A percentile compares a stretch with the other conserved stretches of the same genome.
Evolutionary conservation across 2,888 invertebrate species (phyloP).

Genomic region (Mylabris sibirica): DNA sequence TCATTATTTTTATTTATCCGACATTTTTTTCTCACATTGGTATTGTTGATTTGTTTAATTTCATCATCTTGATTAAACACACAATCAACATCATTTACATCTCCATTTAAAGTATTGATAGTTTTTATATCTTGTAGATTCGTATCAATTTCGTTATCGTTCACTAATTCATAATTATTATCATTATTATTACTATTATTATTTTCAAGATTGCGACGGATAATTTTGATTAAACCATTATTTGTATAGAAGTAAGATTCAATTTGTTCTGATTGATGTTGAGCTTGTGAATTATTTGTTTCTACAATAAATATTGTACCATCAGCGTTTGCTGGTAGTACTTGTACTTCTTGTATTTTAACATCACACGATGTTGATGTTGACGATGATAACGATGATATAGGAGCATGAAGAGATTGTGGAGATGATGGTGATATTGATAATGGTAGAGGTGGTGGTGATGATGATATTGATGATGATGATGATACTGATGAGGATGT

Average conservation of each 20-base stretch:
- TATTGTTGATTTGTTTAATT: slow-evolving; percentile 1
- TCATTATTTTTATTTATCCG: slow-evolving; percentile 17
- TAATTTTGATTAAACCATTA: slow-evolving; percentile 47
- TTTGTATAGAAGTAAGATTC: slow-evolving; percentile 55
- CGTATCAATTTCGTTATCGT: neutral
- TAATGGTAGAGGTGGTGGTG: slow-evolving; percentile 22
- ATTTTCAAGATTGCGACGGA: slow-evolving; percentile 20
- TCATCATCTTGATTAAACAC: slow-evolving; percentile 13
- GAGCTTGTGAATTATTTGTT: slow-evolving; percentile 48
- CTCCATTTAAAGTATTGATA: neutral
- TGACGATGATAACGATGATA: slow-evolving; percentile 28
- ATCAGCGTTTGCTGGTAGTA: slow-evolving; percentile 55
- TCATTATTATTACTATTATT: slow-evolving; percentile 15
- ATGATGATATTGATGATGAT: slow-evolving; percentile 20
- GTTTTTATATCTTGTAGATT: neutral
- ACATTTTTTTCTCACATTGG: neutral
- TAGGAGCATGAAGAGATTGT: neutral
- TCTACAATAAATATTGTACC: slow-evolving; percentile 56
- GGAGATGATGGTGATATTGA: slow-evolving; percentile 23
- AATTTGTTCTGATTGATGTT: slow-evolving; percentile 45
- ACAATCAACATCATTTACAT: slow-evolving; percentile 16
- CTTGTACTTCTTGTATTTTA: slow-evolving; percentile 44
- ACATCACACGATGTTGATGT: slow-evolving; percentile 22
- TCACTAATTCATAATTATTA: slow-evolving; percentile 8
- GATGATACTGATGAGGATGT: neutral